Evolutionary conservation across 2,797 vertebrate genomes (phyloP), one percentile per base, ranked within the genome.

Genomic region (Oreochromis grahami): DNA sequence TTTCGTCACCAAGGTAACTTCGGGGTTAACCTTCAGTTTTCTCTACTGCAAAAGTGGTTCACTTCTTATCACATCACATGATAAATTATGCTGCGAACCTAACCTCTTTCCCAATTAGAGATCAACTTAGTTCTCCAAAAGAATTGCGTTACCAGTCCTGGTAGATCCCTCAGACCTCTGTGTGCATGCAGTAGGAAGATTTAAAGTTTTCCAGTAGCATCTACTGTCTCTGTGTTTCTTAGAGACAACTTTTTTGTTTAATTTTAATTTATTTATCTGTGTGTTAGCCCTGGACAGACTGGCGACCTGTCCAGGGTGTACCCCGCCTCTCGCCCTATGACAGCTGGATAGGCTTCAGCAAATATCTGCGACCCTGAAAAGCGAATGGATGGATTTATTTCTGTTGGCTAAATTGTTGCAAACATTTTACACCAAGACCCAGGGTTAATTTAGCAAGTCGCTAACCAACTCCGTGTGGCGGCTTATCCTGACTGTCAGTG

Each of bases 391-490:
- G 8, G 15, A 43, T 38, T 63, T 63, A 19, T n/a, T 21, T 63
- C 58, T 38, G 11, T 63, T 63, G 1, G 19, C 19, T 63, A n/a
- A n/a, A n/a, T n/a, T n/a, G n/a, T n/a, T n/a, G 58, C 58, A 63
- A 8, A 38, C 1, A 8, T 38, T 63, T 63, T 63, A 63, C 58
- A 63, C 6, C 19, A 63, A 38, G 58, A 21, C 3, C 58, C 32
- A n/a, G 0, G 58, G 19, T 38, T 38, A 0, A 63, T 38, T 63
- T 38, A 63, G 11, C 11, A 36, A 63, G 19, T 0, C 21, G 2
- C 29, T 32, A 7, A 60, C 29, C 0, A 60, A n/a, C 56, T 63
- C 0, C 2, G 0, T n/a, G 56, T 60, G 32, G 7, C 1, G 4
- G 58, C 34, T 63, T 63, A 8, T 63, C 58, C 0, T 36, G 34